Evolutionary conservation across 2,113 vertebrate genomes (phyloP), one percentile per base, ranked within the genome.

Genomic region (Nansenia antarctica): DNA sequence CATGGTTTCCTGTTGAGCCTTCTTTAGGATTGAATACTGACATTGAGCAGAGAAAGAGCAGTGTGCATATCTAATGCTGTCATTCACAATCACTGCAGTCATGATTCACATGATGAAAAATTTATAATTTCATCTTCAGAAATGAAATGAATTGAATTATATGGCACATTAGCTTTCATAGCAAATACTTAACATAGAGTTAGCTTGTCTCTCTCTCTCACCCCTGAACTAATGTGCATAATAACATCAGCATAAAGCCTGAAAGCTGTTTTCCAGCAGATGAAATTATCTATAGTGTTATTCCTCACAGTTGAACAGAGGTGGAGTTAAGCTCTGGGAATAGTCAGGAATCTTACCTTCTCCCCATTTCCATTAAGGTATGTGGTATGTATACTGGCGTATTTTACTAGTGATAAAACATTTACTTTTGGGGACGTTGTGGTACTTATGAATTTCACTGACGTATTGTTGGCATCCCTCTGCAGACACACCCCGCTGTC

Each of bases 381-480:
- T 55, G 39, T 42, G 62, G 52, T 72, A 62, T 74, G 73, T 39
- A 57, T 53, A 32, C 70, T 73, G 79, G 82, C 77, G 72, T 20
- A 30, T 85, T 81, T 86, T 49, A 78, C 88, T 73, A 73, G 72
- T 62, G 54, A 74, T 60, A 61, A 73, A 76, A 65, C 81, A 76
- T 84, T 75, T 72, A 83, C 71, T 71, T 68, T 85, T 70, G 49
- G 77, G 73, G 66, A 79, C 39, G 6, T 65, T 30, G 42, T 35
- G 29, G 79, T 74, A 77, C 79, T 72, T 70, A 82, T 82, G 63
- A 30, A 72, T 74, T 83, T 83, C 15, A 74, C 85, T 87, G 85
- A 84, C 79, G 86, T 77, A 72, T 61, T 54, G 34, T 67, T 61
- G 70, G 64, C 54, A 67, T 77, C 31, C 34, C 20, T 47, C 62